A percentile compares a stretch with the other conserved stretches of the same genome.
Evolutionary conservation across 2,888 invertebrate species (phyloP).

Genomic region (Pocota personata): DNA sequence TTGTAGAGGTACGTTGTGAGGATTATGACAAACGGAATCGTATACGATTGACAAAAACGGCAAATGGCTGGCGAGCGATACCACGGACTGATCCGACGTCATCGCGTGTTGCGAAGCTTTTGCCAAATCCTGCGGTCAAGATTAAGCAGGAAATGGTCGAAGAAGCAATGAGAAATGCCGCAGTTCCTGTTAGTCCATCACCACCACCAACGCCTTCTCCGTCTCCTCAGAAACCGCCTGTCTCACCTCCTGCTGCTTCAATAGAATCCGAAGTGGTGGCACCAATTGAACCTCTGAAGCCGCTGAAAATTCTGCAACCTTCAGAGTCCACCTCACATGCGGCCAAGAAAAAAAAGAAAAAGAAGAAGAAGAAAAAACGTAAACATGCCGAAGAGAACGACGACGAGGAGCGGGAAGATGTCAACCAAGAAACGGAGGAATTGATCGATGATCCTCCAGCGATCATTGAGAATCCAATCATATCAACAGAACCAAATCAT

Average conservation of each 20-base stretch:
- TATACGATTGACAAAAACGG: conserved; percentile 91
- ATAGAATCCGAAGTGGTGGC: conserved; percentile 69
- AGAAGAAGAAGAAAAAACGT: conserved; percentile 75
- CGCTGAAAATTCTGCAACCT: conserved; percentile 50
- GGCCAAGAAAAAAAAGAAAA: conserved; percentile 75
- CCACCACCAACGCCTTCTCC: conserved; percentile 29
- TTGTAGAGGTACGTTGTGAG: conserved; percentile 93
- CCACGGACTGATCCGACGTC: conserved; percentile 87
- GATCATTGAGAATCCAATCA: conserved; percentile 61
- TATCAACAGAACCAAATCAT: conserved; percentile 74
- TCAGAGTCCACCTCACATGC: conserved; percentile 24
- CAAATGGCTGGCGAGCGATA: conserved; percentile 92
- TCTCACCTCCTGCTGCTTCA: conserved; percentile 32
- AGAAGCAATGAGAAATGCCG: conserved; percentile 44
- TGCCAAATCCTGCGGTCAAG: conserved; percentile 82
- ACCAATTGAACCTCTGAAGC: conserved; percentile 50
- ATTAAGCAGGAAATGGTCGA: conserved; percentile 80
- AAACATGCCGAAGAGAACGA: conserved; percentile 78
- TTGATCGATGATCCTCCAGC: conserved; percentile 12
- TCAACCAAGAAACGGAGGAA: conserved; percentile 1
- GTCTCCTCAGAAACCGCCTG: conserved; percentile 49
- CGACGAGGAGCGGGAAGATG: conserved; percentile 30
- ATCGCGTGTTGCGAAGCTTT: conserved; percentile 79
- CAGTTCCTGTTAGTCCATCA: conserved; percentile 19
- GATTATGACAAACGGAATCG: conserved; percentile 94